Evolutionary conservation across 2,888 invertebrate genomes (phyloP).

Genomic region (Acrobasis suavella): DNA sequence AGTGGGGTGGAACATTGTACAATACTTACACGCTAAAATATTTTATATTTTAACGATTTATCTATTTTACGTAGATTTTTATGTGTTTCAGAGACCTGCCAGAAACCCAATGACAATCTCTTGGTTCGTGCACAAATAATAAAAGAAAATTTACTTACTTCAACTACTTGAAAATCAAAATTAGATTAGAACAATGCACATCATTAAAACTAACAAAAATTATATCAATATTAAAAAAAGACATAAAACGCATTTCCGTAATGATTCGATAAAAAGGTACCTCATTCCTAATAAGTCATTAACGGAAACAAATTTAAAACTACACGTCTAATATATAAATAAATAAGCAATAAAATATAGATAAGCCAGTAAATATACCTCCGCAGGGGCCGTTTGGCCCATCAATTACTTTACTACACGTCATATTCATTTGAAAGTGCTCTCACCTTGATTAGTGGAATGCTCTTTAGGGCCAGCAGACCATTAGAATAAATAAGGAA

Average conservation of each 20-base stretch:
- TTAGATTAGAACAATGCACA: no score
- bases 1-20: no score
- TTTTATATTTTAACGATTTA: no score
- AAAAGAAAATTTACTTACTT: no score
- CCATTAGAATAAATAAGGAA: conserved; percentile 79
- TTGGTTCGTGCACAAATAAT: no score
- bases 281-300: conserved; percentile 10
- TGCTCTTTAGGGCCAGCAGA: conserved; percentile 69
- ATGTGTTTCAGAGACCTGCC: no score
- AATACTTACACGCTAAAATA: no score
- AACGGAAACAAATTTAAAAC: conserved; percentile 18
- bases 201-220: no score
- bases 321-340: conserved; percentile 28
- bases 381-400: conserved; percentile 31
- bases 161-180: no score
- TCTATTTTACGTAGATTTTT: no score
- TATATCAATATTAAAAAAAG: no score
- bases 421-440: conserved; percentile 78
- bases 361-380: conserved; percentile 26
- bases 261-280: conserved; percentile 3
- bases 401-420: conserved; percentile 72
- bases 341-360: conserved; percentile 33
- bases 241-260: neutral
- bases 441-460: conserved; percentile 75
- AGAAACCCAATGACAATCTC: no score